These are phyloP conservation scores for Sussaba pulchella DNA, from an alignment of 2,888 invertebrate genomes.

Conservation along the genomic window DNA sequence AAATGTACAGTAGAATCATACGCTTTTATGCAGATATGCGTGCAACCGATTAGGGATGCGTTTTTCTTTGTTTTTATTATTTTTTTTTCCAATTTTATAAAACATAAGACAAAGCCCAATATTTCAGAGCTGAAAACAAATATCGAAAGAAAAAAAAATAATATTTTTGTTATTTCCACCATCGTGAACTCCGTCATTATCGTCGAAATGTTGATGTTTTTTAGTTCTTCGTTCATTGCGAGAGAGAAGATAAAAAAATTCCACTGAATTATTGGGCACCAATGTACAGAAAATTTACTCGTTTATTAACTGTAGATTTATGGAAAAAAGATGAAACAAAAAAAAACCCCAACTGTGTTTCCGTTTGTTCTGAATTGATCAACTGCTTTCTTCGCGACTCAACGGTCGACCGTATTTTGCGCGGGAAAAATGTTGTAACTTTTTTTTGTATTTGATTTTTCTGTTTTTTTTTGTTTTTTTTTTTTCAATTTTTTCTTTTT, in stretches of 20 bases:
- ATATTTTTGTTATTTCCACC: constrained; percentile 43
- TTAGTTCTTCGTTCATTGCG: not conserved
- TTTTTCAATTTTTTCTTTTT: constrained; percentile 18
- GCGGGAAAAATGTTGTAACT: constrained; percentile 23
- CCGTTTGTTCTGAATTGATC: constrained; percentile 23
- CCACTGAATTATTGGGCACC: constrained; percentile 37
- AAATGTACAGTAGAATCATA: constrained; percentile 65
- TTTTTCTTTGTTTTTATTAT: constrained; percentile 1
- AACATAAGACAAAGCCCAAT: constrained; percentile 48
- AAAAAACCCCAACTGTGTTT: not conserved
- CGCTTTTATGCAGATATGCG: constrained; percentile 50
- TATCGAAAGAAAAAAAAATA: constrained; percentile 16
- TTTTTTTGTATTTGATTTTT: no score
- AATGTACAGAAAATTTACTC: constrained; percentile 59
- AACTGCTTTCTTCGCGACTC: constrained; percentile 10
- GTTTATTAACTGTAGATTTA: constrained; percentile 44
- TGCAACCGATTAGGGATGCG: constrained; percentile 41
- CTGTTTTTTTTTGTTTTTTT: not conserved
- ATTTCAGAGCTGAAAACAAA: constrained; percentile 33
- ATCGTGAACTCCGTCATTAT: constrained; percentile 18
- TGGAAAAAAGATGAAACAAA: not conserved
- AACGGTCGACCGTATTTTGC: constrained; percentile 1
- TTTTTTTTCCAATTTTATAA: not conserved
- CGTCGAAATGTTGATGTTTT: not conserved
- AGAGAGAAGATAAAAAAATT: no score